phyloP scores from a whole-genome alignment of 2,888 invertebrate genomes.

The Melanotus villosus region DNA sequence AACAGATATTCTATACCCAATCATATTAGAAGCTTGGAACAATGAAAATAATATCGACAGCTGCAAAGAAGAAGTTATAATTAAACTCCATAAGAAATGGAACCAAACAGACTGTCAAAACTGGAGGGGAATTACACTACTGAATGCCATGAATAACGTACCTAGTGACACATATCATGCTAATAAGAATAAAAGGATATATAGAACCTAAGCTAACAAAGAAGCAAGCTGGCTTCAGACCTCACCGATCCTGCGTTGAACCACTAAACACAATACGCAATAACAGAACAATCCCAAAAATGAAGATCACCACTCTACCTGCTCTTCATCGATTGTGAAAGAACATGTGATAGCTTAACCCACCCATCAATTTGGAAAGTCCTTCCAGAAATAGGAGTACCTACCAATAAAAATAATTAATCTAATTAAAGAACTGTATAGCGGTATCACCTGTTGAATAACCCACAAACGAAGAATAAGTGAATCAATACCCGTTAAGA shows the following conservation, averaged over 20 bases:
- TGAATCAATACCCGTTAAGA: too few relatives aligned
- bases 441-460: too few relatives aligned
- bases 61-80: neutral
- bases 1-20: neutral
- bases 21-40: constrained; percentile 1
- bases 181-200: neutral
- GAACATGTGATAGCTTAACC: neutral
- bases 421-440: too few relatives aligned
- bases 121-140: neutral
- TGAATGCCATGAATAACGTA: neutral
- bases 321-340: neutral
- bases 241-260: neutral
- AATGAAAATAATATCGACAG: neutral
- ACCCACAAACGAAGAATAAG: too few relatives aligned
- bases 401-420: too few relatives aligned
- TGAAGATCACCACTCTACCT: neutral
- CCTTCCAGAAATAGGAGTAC: neutral
- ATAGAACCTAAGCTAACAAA: neutral
- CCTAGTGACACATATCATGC: neutral
- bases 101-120: neutral
- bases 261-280: neutral
- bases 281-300: neutral
- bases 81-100: neutral
- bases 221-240: neutral
- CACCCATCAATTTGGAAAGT: neutral